Evolutionary conservation across 2,113 vertebrate species (phyloP), one percentile per base, ranked within the genome.

Genomic region (Peromyscus maniculatus): DNA sequence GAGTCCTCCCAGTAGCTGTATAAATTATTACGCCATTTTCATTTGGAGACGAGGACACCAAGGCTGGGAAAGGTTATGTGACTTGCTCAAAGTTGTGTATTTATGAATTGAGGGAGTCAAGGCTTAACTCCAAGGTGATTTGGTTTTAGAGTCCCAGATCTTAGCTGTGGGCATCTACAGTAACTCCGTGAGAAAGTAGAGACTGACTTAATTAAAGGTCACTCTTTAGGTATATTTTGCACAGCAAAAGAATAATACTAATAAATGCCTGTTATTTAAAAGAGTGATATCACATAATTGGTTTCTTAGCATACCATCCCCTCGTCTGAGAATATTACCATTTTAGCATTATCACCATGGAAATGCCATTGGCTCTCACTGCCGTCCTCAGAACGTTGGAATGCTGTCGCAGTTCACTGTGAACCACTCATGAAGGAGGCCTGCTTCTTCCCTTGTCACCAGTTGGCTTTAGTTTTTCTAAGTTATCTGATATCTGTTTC

Each of bases 391-490:
- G 49, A 87, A 91, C 12, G 59, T 88, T 92, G 28, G 69, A 95
- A 46, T 91, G 74, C n/a, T 90, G 82, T 77, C 75, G 55, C 21
- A 89, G 55, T 67, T 97, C 84, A 94, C 78, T 92, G 19, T 94
- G 93, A 91, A 49, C 26, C 36, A 78, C 22, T 93, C 26, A 89
- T 89, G 72, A 91, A 96, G 39, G 24, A 84, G 59, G 36, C 15
- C 64, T 86, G 93, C 2, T 88, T 28, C 36, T 88, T 89, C 33
- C 74, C 93, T 57, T 57, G 39, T 86, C 24, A 89, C 80, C 26
- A 43, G 28, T 83, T 97, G 43, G 92, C 89, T 86, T 89, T 93
- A 87, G 72, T 79, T 91, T 78, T 93, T 96, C 49, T 84, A 62
- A 43, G 57, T 24, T 59, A 59, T 24, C 80, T 0, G 46, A 87